phyloP scores from a whole-genome alignment of 2,888 invertebrate genomes.

The Brachyptera risi region DNA sequence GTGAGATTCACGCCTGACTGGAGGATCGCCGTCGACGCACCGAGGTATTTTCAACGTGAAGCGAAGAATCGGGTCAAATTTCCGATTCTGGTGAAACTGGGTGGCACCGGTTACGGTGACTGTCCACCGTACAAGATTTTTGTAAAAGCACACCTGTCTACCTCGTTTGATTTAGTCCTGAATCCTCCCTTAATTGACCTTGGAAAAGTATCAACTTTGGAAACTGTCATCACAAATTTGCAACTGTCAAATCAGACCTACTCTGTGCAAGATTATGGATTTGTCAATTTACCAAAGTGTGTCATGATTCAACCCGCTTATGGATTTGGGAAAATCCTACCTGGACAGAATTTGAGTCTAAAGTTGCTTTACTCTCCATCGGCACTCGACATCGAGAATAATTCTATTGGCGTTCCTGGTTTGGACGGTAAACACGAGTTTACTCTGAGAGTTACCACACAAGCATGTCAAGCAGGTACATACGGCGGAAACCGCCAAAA shows the following conservation, averaged over 20 bases:
- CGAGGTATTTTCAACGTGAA: neutral
- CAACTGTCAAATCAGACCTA: constrained; percentile 6
- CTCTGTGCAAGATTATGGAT: neutral
- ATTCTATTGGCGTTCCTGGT: neutral
- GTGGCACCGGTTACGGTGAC: neutral
- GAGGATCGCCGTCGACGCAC: neutral
- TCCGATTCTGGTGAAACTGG: neutral
- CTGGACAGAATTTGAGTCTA: neutral
- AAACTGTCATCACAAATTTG: neutral
- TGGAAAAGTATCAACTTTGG: constrained; percentile 9
- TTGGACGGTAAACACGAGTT: neutral
- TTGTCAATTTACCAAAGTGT: neutral
- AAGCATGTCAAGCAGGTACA: neutral
- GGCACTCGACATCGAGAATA: neutral
- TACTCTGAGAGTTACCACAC: neutral
- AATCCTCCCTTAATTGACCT: neutral
- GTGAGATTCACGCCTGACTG: constrained; percentile 2
- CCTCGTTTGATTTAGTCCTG: neutral
- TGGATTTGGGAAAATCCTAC: constrained; percentile 5
- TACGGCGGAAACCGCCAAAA: neutral
- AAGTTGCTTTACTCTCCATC: constrained; percentile 1
- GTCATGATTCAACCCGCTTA: constrained; percentile 5
- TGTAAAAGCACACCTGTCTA: neutral
- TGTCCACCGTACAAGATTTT: neutral
- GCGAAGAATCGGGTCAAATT: constrained; percentile 1